These are phyloP conservation scores for Miichthys miiuy DNA, from an alignment of 2,797 vertebrate genomes.

Conservation along the genomic window DNA sequence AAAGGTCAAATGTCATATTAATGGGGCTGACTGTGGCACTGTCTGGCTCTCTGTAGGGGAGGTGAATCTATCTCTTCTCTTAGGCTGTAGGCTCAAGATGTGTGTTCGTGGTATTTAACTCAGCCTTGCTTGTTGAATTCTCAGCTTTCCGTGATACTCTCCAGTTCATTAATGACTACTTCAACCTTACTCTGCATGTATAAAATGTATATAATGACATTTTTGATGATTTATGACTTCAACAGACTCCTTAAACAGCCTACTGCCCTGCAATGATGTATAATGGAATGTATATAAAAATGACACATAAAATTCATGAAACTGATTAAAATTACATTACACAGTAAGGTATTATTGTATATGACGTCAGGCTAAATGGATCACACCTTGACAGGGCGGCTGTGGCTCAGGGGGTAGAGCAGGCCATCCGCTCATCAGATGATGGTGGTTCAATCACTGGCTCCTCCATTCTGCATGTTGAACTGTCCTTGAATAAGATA, in stretches of 20 bases:
- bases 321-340: background rate
- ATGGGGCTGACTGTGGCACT: conserved; percentile 22
- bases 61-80: conserved; percentile 22
- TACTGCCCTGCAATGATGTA: background rate
- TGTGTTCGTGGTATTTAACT: conserved; percentile 12
- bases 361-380: background rate
- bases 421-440: too few species aligned
- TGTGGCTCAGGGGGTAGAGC: too few species aligned
- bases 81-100: conserved; percentile 19
- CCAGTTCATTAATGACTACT: background rate
- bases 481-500: too few species aligned
- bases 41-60: conserved; percentile 42
- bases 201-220: too few species aligned
- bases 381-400: too few species aligned
- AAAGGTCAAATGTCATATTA: conserved; percentile 51
- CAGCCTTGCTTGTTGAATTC: background rate
- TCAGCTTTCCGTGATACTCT: background rate
- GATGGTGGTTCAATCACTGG: too few species aligned
- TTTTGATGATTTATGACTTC: too few species aligned
- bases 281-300: background rate
- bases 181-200: background rate
- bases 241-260: too few species aligned
- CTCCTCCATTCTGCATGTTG: too few species aligned
- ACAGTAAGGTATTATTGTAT: background rate
- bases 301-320: background rate